These are phyloP conservation scores for Saturnia japonica DNA, from an alignment of 2,888 invertebrate genomes.

Conservation along the genomic window DNA sequence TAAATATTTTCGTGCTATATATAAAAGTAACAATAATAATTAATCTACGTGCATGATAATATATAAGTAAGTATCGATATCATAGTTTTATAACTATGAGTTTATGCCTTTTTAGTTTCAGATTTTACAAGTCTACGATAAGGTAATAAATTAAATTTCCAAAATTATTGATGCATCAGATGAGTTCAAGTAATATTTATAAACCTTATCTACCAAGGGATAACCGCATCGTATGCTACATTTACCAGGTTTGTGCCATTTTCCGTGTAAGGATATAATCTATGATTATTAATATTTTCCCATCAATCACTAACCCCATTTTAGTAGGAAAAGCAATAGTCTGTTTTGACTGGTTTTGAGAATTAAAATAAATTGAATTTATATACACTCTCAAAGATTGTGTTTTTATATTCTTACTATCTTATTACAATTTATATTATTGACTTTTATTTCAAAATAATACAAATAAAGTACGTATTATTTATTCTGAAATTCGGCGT, in stretches of 20 bases:
- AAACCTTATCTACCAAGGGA: constrained; percentile 16
- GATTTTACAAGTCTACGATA: no score
- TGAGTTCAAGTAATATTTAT: constrained; percentile 34
- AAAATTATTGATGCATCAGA: constrained; percentile 17
- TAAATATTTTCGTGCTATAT: neutral
- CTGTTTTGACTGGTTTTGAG: no score
- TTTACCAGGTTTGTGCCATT: neutral
- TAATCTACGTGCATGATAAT: neutral
- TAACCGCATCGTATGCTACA: neutral
- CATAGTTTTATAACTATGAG: no score
- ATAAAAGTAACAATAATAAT: neutral
- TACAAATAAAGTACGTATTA: neutral
- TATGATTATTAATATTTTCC: neutral
- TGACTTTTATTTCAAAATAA: neutral
- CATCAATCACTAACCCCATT: neutral
- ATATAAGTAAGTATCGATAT: no score
- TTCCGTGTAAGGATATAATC: neutral
- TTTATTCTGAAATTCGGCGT: neutral
- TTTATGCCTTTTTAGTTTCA: no score
- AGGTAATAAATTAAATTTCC: neutral
- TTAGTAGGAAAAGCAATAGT: neutral
- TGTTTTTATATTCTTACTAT: neutral
- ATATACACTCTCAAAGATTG: neutral
- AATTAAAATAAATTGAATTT: no score
- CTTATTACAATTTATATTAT: no score